Base-by-base conservation (phyloP, 2,888 invertebrate species). In the Ashinkailepas kermadecensis region DNA sequence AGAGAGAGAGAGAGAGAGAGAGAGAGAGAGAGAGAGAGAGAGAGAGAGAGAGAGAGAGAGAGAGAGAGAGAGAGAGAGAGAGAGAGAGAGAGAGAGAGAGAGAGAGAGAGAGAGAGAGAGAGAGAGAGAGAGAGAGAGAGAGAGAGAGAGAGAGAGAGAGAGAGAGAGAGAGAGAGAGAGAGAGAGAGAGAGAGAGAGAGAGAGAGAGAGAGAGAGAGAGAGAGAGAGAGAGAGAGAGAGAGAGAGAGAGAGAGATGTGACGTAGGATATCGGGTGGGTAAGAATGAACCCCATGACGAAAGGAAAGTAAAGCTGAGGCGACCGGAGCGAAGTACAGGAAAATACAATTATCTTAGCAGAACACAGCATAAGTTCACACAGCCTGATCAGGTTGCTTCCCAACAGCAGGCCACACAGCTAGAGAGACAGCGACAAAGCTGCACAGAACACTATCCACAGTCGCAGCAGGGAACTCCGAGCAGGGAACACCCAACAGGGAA, bases 201-300 rank as follows among this genome's bases (percentile, higher is more conserved):
- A 78, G 62, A 62, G 81, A 81, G 78, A 81, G 81, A 81, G 64
- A 81, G 81, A 59, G 62, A 78, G 81, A 78, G 25, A 78, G 78
- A 78, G 25, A 59, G 78, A 59, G 78, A 81, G 39, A 67, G 54
- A 67, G 62, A 39, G 78, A 62, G 54, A 78, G 39, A 59, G 78
- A 59, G 39, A 74, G 62, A 78, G 78, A 59, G 23, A 78, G 78
- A 81, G 21, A 59, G 23, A 81, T 58, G 10, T 58, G 58, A 13
- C 58, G 58, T 11, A 58, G 58, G 58, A 13, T 11, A 58, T 13
- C 58, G 58, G n/a, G n/a, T n/a, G n/a, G n/a, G n/a, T n/a, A n/a
- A n/a, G n/a, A n/a, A n/a, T n/a, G n/a, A n/a, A n/a, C n/a, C n/a
- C n/a, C n/a, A n/a, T n/a, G n/a, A n/a, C n/a, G n/a, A n/a, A n/a